A percentile compares a stretch with the other conserved stretches of the same genome.
These are phyloP conservation scores for Embiotoca jacksoni DNA, from an alignment of 2,113 vertebrate species.

Conservation along the genomic window DNA sequence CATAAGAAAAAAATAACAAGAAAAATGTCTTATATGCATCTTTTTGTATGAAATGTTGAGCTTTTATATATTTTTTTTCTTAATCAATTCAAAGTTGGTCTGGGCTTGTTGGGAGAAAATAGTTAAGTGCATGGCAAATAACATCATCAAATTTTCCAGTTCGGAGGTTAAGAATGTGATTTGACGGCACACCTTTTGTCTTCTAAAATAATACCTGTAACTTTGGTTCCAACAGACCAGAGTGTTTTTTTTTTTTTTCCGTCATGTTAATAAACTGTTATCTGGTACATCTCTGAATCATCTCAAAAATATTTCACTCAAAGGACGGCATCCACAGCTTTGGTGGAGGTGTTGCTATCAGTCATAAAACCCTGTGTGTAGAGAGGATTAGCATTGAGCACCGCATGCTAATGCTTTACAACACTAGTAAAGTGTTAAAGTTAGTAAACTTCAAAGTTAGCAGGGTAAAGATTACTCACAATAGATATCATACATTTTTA, in stretches of 20 bases:
- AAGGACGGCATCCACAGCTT: slow-evolving; percentile 36
- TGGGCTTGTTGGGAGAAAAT: slow-evolving; percentile 83
- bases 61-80: slow-evolving; percentile 96
- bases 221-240: slow-evolving; percentile 49
- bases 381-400: slow-evolving; percentile 11
- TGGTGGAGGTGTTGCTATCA: slow-evolving; percentile 7
- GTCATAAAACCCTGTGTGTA: background rate
- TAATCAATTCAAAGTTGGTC: slow-evolving; percentile 84
- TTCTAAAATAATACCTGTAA: slow-evolving; percentile 31
- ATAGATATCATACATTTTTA: no score
- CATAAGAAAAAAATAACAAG: slow-evolving; percentile 81
- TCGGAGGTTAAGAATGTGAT: slow-evolving; percentile 77
- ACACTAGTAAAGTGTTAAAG: background rate
- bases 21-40: slow-evolving; percentile 96
- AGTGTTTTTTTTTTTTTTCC: slow-evolving; percentile 69
- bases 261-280: slow-evolving; percentile 59
- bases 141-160: slow-evolving; percentile 67
- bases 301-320: slow-evolving; percentile 21
- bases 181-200: slow-evolving; percentile 42
- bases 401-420: slow-evolving; percentile 17
- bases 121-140: slow-evolving; percentile 85
- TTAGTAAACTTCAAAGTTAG: background rate
- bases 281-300: slow-evolving; percentile 41
- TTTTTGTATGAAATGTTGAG: slow-evolving; percentile 98
- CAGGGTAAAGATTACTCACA: background rate